These are phyloP conservation scores for Drosophila sucinea DNA, from an alignment of 1,140 invertebrate genomes.

Conservation along the genomic window DNA sequence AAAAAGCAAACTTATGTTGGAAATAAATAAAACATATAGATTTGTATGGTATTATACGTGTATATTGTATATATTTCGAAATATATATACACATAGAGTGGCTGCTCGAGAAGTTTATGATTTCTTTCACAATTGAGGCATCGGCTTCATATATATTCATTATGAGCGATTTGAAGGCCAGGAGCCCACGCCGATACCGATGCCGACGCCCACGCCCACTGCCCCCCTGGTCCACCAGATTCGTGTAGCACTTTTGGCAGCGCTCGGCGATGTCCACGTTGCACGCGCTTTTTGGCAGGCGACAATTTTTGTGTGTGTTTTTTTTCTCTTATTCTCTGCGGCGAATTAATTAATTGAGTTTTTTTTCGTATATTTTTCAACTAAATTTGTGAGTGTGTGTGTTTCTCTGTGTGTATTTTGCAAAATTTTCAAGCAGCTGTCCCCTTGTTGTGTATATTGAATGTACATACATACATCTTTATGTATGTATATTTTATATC, in stretches of 20 bases:
- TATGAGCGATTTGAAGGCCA: slow-evolving; percentile 72
- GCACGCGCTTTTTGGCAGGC: slow-evolving; percentile 76
- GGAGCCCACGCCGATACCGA: slow-evolving; percentile 10
- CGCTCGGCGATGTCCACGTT: slow-evolving; percentile 36
- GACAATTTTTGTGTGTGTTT: slow-evolving; percentile 53
- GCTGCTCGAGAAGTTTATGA: slow-evolving; percentile 47
- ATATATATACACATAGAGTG: slow-evolving; percentile 21
- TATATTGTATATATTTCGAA: slow-evolving; percentile 18
- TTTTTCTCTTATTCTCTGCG: neutral
- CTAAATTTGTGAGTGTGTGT: slow-evolving; percentile 20
- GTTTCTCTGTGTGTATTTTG: neutral
- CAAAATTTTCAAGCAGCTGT: slow-evolving; percentile 36
- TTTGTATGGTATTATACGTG: slow-evolving; percentile 4
- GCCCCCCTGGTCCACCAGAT: neutral
- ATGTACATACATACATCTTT: slow-evolving; percentile 6
- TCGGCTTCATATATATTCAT: slow-evolving; percentile 34
- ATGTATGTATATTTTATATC: slow-evolving; percentile 13
- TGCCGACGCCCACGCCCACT: slow-evolving; percentile 46
- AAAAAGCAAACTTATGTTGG: slow-evolving; percentile 31
- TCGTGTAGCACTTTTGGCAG: slow-evolving; percentile 35
- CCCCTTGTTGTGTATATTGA: slow-evolving; percentile 11
- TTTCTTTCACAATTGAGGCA: slow-evolving; percentile 68
- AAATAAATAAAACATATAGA: slow-evolving; percentile 64
- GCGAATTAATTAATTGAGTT: slow-evolving; percentile 63
- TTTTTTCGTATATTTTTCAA: slow-evolving; percentile 37